Evolutionary conservation across 2,888 invertebrate genomes (phyloP).

Genomic region (Chaetogeoica ovagalla): DNA sequence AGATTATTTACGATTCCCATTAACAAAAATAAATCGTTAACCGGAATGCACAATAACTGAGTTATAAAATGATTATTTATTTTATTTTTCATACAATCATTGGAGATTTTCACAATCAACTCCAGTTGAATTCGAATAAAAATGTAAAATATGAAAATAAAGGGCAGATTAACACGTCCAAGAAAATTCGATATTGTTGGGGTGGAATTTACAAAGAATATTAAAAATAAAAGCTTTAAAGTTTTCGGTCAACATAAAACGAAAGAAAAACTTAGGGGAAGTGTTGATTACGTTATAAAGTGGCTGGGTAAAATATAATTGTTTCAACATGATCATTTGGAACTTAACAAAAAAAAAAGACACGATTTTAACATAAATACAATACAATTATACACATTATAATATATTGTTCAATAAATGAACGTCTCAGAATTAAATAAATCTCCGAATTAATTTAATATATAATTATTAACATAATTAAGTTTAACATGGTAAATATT

Average conservation of each 20-base stretch:
- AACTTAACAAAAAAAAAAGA: not conserved
- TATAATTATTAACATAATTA: slow-evolving; percentile 10
- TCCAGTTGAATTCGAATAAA: not conserved
- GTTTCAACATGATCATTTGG: not conserved
- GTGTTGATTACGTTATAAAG: not conserved
- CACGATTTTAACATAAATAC: not conserved
- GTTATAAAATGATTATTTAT: too few species aligned
- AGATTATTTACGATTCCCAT: not conserved
- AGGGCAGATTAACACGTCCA: not conserved
- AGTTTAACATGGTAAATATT: slow-evolving; percentile 8
- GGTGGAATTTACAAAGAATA: not conserved
- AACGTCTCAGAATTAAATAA: not conserved
- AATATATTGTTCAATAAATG: not conserved
- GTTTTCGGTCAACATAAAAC: not conserved
- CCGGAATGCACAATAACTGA: slow-evolving; percentile 11
- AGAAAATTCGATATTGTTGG: not conserved
- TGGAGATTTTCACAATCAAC: slow-evolving; percentile 13
- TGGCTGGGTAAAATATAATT: slow-evolving; percentile 4
- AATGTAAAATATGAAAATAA: not conserved
- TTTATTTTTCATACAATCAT: not conserved
- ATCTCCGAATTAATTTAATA: not conserved
- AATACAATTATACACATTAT: not conserved
- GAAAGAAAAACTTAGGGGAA: not conserved
- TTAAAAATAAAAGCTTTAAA: slow-evolving; percentile 14
- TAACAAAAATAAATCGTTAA: slow-evolving; percentile 17